phyloP scores from a whole-genome alignment of 2,113 vertebrate species.

The Erinaceus europaeus region DNA sequence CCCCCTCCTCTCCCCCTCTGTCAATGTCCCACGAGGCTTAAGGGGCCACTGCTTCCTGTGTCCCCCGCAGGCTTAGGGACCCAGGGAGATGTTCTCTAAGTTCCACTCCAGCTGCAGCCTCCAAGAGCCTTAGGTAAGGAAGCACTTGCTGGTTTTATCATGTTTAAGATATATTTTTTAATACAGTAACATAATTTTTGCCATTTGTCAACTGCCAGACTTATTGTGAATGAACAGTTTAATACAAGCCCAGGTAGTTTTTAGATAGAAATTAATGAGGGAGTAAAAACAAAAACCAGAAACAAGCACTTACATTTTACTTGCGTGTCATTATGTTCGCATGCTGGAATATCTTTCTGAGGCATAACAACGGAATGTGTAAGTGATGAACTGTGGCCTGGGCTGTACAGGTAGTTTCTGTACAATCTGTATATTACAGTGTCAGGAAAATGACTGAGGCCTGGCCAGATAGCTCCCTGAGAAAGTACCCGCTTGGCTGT shows the following conservation, averaged over 20 bases:
- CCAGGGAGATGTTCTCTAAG: neutral
- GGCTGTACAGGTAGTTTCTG: slow-evolving; percentile 19
- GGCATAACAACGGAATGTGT: neutral
- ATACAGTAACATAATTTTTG: neutral
- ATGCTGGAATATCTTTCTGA: slow-evolving; percentile 19
- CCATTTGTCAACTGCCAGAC: neutral
- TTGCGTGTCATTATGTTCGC: slow-evolving; percentile 19
- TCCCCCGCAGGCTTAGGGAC: too few species aligned
- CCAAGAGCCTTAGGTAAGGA: neutral
- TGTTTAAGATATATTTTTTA: neutral
- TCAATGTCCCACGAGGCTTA: neutral
- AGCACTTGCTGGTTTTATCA: neutral
- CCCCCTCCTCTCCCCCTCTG: neutral
- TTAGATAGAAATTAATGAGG: slow-evolving; percentile 10
- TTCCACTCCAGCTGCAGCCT: neutral
- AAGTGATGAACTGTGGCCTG: neutral
- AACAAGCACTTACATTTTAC: slow-evolving; percentile 8
- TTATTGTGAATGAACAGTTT: neutral
- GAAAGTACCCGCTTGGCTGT: too few species aligned
- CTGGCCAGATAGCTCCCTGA: too few species aligned
- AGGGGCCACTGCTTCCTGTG: too few species aligned
- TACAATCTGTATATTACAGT: neutral
- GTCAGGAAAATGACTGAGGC: too few species aligned
- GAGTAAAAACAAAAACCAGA: too few species aligned
- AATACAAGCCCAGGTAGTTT: neutral